Evolutionary conservation across 2,113 vertebrate species (phyloP).

Genomic region (Lathamus discolor): DNA sequence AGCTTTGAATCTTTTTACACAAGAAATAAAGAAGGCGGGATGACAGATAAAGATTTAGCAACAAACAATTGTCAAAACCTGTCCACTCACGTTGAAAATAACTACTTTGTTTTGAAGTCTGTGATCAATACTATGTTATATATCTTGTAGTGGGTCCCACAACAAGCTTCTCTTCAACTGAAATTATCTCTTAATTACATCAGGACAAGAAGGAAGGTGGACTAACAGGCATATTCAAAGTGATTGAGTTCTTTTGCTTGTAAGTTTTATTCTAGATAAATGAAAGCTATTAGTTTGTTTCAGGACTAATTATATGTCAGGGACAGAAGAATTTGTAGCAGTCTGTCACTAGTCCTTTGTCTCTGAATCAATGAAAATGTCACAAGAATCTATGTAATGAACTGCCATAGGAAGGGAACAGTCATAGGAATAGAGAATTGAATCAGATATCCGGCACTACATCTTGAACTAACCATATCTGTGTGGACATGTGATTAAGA

Average conservation of each 20-base stretch:
- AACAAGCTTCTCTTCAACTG: background rate
- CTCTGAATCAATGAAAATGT: constrained; percentile 41
- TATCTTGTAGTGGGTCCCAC: background rate
- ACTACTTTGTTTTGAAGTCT: constrained; percentile 21
- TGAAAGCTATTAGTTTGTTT: constrained; percentile 33
- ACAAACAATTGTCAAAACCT: background rate
- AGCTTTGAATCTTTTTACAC: background rate
- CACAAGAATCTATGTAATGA: background rate
- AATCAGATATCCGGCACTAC: background rate
- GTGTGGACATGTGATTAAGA: background rate
- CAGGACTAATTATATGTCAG: background rate
- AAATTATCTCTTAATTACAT: constrained; percentile 40
- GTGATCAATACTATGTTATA: background rate
- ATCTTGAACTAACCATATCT: background rate
- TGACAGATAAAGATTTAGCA: background rate
- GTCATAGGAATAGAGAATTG: background rate
- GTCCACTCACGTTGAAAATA: constrained; percentile 22
- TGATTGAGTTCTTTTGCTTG: background rate
- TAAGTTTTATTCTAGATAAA: constrained; percentile 37
- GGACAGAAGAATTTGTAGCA: constrained; percentile 9
- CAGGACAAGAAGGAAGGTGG: background rate
- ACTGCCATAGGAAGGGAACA: background rate
- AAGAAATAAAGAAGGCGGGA: background rate
- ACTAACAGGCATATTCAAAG: background rate
- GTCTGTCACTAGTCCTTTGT: constrained; percentile 3